Evolutionary conservation across 1,140 invertebrate species (phyloP).

Genomic region (Oppia nitens): DNA sequence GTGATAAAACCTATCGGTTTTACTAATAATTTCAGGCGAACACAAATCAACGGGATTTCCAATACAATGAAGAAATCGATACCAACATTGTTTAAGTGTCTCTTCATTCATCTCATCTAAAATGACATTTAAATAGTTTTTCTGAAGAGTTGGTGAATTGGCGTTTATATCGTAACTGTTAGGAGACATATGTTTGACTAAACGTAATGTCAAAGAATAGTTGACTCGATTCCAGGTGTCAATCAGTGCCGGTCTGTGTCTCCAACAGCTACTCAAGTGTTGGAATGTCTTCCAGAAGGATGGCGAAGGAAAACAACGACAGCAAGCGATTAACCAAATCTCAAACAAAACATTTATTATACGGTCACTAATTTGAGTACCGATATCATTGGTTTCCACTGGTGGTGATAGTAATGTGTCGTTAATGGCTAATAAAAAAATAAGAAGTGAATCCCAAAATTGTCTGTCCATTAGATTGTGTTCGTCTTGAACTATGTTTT

Average conservation of each 20-base stretch:
- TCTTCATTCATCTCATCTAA: slow-evolving; percentile 62
- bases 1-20: slow-evolving; percentile 61
- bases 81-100: slow-evolving; percentile 83
- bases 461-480: slow-evolving; percentile 58
- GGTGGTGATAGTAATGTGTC: slow-evolving; percentile 78
- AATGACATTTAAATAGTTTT: slow-evolving; percentile 2
- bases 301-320: slow-evolving; percentile 73
- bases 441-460: slow-evolving; percentile 75
- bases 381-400: slow-evolving; percentile 73
- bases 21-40: slow-evolving; percentile 62
- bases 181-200: slow-evolving; percentile 36
- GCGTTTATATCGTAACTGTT: not conserved
- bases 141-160: not conserved
- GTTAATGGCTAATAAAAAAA: slow-evolving; percentile 81
- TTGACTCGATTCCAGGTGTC: slow-evolving; percentile 92
- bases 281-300: slow-evolving; percentile 87
- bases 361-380: slow-evolving; percentile 81
- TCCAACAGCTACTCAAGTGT: slow-evolving; percentile 77
- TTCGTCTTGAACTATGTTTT: slow-evolving; percentile 57
- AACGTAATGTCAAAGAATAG: slow-evolving; percentile 60
- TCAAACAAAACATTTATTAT: slow-evolving; percentile 84
- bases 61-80: slow-evolving; percentile 72
- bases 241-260: slow-evolving; percentile 74
- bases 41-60: slow-evolving; percentile 86
- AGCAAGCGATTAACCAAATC: slow-evolving; percentile 83